Percentiles rank a stretch among this genome's conserved stretches.
Evolutionary conservation across 2,797 vertebrate genomes (phyloP).

Genomic region (Micromesistius poutassou): DNA sequence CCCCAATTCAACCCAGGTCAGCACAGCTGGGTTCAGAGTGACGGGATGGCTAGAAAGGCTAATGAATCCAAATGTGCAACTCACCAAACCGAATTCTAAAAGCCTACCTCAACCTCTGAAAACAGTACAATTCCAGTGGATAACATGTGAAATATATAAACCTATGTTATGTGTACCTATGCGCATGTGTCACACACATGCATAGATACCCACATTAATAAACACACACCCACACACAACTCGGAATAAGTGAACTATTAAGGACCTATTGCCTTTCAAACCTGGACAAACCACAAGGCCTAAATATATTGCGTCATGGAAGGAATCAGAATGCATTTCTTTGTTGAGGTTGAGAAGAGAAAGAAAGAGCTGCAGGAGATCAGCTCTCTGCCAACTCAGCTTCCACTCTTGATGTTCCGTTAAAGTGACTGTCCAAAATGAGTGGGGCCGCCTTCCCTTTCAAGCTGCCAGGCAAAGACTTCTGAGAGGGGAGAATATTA

Average conservation of each 20-base stretch:
- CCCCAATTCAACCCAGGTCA: not conserved
- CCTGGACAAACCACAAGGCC: not conserved
- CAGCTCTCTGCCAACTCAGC: slow-evolving; percentile 2
- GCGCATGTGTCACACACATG: not conserved
- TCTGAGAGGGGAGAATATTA: slow-evolving; percentile 9
- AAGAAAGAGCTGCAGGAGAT: not conserved
- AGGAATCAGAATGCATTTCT: not conserved
- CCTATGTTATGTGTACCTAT: not conserved
- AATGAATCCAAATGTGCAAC: not conserved
- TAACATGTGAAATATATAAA: not conserved
- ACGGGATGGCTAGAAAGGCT: not conserved
- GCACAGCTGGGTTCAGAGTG: too few species aligned
- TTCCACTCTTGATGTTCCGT: not conserved
- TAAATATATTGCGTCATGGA: not conserved
- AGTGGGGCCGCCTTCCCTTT: slow-evolving; percentile 11
- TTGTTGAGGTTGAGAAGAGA: not conserved
- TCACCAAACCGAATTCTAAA: not conserved
- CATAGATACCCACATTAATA: not conserved
- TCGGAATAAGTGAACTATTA: not conserved
- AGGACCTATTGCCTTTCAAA: not conserved
- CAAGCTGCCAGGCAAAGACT: not conserved
- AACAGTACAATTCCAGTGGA: not conserved
- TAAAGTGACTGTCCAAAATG: slow-evolving; percentile 6
- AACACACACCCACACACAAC: not conserved
- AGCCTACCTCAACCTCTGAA: not conserved